These are phyloP conservation scores for Gastrophryne carolinensis DNA, from an alignment of 2,797 vertebrate genomes.

Conservation along the genomic window DNA sequence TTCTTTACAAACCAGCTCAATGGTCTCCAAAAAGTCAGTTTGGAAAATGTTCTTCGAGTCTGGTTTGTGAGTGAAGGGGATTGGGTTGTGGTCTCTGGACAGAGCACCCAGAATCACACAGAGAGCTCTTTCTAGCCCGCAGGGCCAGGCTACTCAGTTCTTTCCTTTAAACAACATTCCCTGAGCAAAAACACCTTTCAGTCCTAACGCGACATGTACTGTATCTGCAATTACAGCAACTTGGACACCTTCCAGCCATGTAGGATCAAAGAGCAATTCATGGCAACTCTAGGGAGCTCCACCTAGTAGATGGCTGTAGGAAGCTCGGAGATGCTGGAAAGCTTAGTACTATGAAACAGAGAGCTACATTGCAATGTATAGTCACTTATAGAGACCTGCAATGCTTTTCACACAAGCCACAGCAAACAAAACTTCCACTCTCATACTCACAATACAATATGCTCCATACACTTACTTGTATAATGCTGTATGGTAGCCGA, in stretches of 20 bases:
- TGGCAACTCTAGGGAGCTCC: neutral
- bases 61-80: constrained; percentile 41
- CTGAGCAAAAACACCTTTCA: constrained; percentile 37
- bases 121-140: constrained; percentile 35
- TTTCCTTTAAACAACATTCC: constrained; percentile 50
- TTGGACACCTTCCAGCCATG: constrained; percentile 24
- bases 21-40: constrained; percentile 14
- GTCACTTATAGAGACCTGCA: neutral
- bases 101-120: constrained; percentile 43
- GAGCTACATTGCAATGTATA: neutral
- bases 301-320: neutral
- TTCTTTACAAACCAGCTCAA: constrained; percentile 49
- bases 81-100: constrained; percentile 44
- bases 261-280: constrained; percentile 48
- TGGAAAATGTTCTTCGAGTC: constrained; percentile 47
- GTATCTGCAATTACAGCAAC: constrained; percentile 43
- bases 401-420: neutral
- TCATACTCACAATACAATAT: neutral
- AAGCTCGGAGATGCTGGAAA: neutral
- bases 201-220: constrained; percentile 34
- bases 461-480: constrained; percentile 69
- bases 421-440: neutral
- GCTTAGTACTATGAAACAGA: neutral
- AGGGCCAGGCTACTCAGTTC: constrained; percentile 18
- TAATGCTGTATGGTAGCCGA: constrained; percentile 68